Conservation (phyloP, 2,888 invertebrate genomes). For the Phalera bucephala region DNA sequence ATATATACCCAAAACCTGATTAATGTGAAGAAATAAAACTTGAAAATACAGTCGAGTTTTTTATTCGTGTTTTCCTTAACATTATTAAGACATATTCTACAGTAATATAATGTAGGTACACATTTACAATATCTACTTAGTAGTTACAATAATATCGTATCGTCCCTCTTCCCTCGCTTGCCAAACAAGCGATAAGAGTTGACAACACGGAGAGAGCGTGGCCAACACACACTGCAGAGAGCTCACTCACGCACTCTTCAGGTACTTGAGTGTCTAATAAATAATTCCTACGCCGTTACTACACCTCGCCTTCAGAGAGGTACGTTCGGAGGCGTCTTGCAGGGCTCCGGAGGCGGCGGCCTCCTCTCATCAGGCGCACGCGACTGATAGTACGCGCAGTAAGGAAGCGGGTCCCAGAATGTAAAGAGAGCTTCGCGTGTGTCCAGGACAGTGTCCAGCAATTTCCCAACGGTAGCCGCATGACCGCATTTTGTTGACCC, state of each 20-base stretch:
- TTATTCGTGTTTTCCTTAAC: constrained; percentile 31
- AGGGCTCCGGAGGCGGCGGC: constrained; percentile 78
- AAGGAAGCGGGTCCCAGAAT: constrained; percentile 93
- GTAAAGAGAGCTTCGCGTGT: constrained; percentile 91
- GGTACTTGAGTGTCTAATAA: constrained; percentile 78
- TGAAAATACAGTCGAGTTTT: too few species aligned
- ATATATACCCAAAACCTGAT: too few species aligned
- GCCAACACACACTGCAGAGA: constrained; percentile 39
- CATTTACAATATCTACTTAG: constrained; percentile 71
- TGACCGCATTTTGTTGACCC: constrained; percentile 85
- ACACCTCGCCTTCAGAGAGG: constrained; percentile 58
- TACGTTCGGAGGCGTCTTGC: constrained; percentile 79
- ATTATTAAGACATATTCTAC: constrained; percentile 35
- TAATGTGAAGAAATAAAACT: too few species aligned
- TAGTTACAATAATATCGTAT: constrained; percentile 74
- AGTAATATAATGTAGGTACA: constrained; percentile 49
- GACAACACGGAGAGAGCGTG: constrained; percentile 47
- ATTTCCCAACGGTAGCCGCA: constrained; percentile 84
- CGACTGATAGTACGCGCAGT: constrained; percentile 93
- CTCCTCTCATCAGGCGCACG: constrained; percentile 84
- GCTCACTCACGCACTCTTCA: constrained; percentile 74
- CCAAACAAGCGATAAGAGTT: constrained; percentile 41
- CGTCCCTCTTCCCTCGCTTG: constrained; percentile 55
- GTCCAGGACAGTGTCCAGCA: constrained; percentile 87
- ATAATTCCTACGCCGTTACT: constrained; percentile 48